These are phyloP conservation scores for Deroptyus accipitrinus DNA, from an alignment of 2,113 vertebrate genomes.

Conservation along the genomic window DNA sequence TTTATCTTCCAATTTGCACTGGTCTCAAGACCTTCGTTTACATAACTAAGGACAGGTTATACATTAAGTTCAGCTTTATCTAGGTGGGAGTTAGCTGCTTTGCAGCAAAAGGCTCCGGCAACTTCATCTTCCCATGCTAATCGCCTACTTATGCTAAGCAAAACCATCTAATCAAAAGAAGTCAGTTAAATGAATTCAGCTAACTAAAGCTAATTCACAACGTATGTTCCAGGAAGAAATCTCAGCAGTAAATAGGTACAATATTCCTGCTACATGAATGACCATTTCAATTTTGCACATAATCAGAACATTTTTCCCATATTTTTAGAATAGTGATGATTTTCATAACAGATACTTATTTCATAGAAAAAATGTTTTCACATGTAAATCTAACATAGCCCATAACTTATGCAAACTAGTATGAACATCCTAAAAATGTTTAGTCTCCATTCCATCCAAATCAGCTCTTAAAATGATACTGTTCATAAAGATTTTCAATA, in stretches of 20 bases:
- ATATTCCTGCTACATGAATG: background rate
- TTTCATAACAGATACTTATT: background rate
- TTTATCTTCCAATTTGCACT: background rate
- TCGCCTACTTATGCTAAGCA: background rate
- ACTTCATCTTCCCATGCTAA: background rate
- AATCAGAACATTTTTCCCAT: background rate
- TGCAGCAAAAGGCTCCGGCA: background rate
- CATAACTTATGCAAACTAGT: background rate
- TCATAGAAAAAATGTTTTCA: background rate
- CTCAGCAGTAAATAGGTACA: background rate
- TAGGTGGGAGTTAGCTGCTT: background rate
- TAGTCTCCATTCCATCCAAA: background rate
- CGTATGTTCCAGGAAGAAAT: background rate
- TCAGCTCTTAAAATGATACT: background rate
- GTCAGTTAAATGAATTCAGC: background rate
- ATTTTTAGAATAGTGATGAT: background rate
- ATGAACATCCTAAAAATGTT: background rate
- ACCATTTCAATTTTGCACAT: background rate
- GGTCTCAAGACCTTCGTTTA: background rate
- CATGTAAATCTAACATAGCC: background rate
- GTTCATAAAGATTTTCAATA: background rate
- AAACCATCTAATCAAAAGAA: background rate
- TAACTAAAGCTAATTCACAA: background rate
- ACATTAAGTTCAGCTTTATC: background rate
- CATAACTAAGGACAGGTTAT: background rate